Conservation (phyloP, 2,113 vertebrate genomes). For the Phocoena phocoena region DNA sequence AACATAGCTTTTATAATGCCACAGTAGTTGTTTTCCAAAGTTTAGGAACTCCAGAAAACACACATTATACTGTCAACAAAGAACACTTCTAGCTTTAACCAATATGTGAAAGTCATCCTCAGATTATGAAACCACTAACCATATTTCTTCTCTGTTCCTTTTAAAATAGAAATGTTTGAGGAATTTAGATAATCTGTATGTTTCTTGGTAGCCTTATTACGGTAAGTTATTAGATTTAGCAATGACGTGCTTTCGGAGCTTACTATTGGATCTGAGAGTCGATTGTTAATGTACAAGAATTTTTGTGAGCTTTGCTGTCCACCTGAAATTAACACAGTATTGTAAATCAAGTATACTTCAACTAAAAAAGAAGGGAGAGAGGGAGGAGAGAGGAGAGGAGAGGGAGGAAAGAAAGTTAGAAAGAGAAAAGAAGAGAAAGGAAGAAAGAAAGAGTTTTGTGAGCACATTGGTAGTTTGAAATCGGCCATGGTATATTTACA, state of each 20-base stretch:
- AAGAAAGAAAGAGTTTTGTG: neutral
- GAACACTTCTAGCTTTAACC: neutral
- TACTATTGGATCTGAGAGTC: neutral
- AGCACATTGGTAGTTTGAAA: neutral
- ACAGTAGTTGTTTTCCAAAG: constrained; percentile 40
- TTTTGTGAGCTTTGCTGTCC: neutral
- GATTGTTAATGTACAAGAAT: neutral
- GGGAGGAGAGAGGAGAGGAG: too few species aligned
- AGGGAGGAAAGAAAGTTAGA: neutral
- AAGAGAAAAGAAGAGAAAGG: neutral
- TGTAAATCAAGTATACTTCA: neutral
- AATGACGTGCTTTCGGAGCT: neutral
- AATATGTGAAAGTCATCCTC: constrained; percentile 56
- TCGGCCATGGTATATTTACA: neutral
- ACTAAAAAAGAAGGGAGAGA: too few species aligned
- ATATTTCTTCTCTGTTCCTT: neutral
- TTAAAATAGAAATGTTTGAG: neutral
- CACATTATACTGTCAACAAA: constrained; percentile 17
- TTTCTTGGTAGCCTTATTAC: constrained; percentile 36
- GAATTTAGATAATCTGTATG: constrained; percentile 53
- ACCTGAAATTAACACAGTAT: neutral
- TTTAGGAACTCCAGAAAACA: constrained; percentile 10
- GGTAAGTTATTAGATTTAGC: neutral
- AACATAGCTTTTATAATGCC: neutral
- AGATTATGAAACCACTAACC: neutral